Evolutionary conservation across 2,797 vertebrate species (phyloP), one percentile per base, ranked within the genome.

Genomic region (Florisuga fusca): DNA sequence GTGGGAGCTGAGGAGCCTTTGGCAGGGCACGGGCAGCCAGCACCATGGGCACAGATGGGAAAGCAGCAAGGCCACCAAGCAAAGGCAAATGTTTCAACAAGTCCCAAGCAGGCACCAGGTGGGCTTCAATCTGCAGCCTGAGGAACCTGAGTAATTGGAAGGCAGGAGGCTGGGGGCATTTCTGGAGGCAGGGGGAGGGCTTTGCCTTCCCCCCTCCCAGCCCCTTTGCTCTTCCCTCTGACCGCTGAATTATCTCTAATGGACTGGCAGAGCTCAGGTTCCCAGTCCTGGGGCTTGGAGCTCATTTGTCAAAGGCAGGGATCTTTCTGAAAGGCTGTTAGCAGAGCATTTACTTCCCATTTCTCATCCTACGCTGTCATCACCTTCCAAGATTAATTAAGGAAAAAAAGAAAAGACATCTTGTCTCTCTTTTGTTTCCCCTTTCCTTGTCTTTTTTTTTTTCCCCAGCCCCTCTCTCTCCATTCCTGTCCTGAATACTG

Each of bases 241-340:
- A 80, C 95, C 33, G 1, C 76, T 62, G 86, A 68, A 15, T 83
- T 91, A 4, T 84, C 78, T 76, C 96, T 87, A 89, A 96, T 72
- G 66, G 67, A 88, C 90, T 93, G 87, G 84, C 83, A 92, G 96
- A 88, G 82, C 91, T 94, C 88, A 0, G 48, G 53, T 90, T 93
- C 80, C 91, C 45, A 27, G 81, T 96, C 95, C 90, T 72, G 76
- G 78, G 94, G 83, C 95, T 97, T 91, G 12, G 69, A 81, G 88
- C 96, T 97, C 96, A 94, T 97, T 97, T 97, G 97, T 97, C 97
- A 97, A 91, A 95, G 5, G 23, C 86, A 26, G 93, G 92, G 96
- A 96, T 97, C 95, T 97, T 85, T 91, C 95, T 97, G 95, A 97
- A 97, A 82, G 93, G 92, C 96, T 97, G 96, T 97, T 97, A 97